A percentile compares a stretch with the other conserved stretches of the same genome.
Conservation (phyloP, 2,888 invertebrate species). For the Pterostichus madidus region DNA sequence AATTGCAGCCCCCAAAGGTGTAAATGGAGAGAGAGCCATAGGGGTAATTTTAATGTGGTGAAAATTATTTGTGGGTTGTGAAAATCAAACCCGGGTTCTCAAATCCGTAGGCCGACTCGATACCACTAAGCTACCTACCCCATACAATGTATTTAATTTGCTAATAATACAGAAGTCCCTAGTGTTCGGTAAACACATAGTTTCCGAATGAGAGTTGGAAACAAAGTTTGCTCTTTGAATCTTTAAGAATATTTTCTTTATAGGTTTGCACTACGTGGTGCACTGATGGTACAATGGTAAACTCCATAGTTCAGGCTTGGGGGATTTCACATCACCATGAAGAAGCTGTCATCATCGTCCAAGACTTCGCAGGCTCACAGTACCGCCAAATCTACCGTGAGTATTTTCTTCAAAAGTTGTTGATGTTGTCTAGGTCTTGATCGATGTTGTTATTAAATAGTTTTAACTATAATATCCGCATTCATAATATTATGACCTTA, state of each 20-base stretch:
- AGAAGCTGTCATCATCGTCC: constrained; percentile 39
- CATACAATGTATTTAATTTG: too few relatives aligned
- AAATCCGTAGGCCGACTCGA: too few relatives aligned
- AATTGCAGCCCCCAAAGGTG: too few relatives aligned
- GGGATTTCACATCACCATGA: constrained; percentile 25
- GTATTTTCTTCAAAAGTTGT: neutral
- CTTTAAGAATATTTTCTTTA: neutral
- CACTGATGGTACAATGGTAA: constrained; percentile 61
- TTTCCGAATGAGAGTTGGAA: too few relatives aligned
- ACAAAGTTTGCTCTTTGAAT: too few relatives aligned
- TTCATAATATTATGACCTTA: constrained; percentile 3
- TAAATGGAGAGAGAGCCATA: too few relatives aligned
- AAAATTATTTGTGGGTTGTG: too few relatives aligned
- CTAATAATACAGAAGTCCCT: too few relatives aligned
- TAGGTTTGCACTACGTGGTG: constrained; percentile 39
- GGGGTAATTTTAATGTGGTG: too few relatives aligned
- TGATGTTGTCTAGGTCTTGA: neutral
- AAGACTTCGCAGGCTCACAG: constrained; percentile 25
- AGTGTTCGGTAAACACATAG: too few relatives aligned
- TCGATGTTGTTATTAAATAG: neutral
- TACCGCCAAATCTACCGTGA: constrained; percentile 29
- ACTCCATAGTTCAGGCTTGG: constrained; percentile 10
- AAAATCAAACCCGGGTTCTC: too few relatives aligned
- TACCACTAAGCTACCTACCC: too few relatives aligned
- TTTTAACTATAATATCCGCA: neutral